phyloP scores from a whole-genome alignment of 2,797 vertebrate genomes.

The Eulemur rubriventer region DNA sequence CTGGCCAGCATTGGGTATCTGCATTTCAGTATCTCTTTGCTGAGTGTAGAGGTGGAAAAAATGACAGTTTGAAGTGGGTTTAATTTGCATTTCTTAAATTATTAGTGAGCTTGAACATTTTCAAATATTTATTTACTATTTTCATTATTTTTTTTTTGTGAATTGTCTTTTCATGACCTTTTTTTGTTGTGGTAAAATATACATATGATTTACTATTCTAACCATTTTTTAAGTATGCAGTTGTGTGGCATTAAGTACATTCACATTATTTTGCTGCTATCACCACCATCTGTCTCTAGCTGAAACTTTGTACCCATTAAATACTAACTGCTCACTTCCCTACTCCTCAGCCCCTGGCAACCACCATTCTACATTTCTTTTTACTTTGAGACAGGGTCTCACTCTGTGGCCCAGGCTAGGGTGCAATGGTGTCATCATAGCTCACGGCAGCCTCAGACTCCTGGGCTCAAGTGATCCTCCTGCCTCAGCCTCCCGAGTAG shows the following conservation, averaged over 20 bases:
- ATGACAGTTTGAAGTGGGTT: neutral
- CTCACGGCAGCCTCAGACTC: neutral
- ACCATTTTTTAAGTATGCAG: neutral
- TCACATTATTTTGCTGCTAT: neutral
- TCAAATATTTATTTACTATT: neutral
- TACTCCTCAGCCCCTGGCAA: neutral
- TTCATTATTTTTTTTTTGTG: neutral
- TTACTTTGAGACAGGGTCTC: neutral
- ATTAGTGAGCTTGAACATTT: neutral
- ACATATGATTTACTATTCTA: neutral
- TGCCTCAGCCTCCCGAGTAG: too few species aligned
- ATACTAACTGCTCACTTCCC: neutral
- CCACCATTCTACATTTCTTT: neutral
- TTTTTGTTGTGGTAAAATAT: neutral
- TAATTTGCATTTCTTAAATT: neutral
- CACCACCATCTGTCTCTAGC: neutral
- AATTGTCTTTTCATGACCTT: neutral
- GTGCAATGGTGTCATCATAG: neutral
- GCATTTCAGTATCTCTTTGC: neutral
- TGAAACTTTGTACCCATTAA: neutral
- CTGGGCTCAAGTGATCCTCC: too few species aligned
- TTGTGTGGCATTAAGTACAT: neutral
- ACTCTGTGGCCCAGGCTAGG: neutral
- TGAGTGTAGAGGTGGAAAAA: neutral
- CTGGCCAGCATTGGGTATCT: accelerated